Base-by-base conservation (phyloP, 2,797 vertebrate genomes). In the Myiothlypis coronata region DNA sequence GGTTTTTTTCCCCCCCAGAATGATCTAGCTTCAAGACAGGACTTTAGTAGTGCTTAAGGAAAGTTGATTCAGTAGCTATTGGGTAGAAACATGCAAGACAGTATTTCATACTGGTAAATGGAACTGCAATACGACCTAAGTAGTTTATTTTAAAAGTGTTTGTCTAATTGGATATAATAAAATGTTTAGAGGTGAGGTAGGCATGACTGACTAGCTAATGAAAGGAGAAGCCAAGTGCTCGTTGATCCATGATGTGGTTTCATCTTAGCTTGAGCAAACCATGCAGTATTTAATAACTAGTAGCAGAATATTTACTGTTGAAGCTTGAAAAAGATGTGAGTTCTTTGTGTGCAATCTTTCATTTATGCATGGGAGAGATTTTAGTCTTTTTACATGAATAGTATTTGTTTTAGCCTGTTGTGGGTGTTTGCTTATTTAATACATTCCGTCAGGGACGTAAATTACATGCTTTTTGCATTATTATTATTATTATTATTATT, bases 381-480 rank as follows among this genome's bases (percentile, higher is more conserved):
- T 98, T 98, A 98, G 98, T 97, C 98, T 97, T 98, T 98, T 98
- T 98, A 98, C 98, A 98, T 98, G 94, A 98, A 97, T 98, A 98
- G 98, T 98, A 97, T 98, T 98, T 98, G 98, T 99, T 99, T 98
- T 98, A 98, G 98, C 98, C 98, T 98, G 98, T 94, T 97, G 98
- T 97, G 98, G 99, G 99, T 98, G 97, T 99, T 98, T 98, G 97
- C 99, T 98, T 99, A 99, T 99, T 99, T 99, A 99, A 99, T 99
- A 99, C 99, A 99, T 99, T 99, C 99, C 99, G 98, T 99, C 99
- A 99, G 99, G 99, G 99, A 99, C 99, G 98, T 98, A 98, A 98
- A 98, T 98, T 97, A 98, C 98, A 97, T 98, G 97, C 98, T 98
- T 98, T 98, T 97, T 97, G 97, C 97, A 53, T 94, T 85, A 13